phyloP scores from a whole-genome alignment of 2,797 vertebrate species.

The Sus cebifrons region DNA sequence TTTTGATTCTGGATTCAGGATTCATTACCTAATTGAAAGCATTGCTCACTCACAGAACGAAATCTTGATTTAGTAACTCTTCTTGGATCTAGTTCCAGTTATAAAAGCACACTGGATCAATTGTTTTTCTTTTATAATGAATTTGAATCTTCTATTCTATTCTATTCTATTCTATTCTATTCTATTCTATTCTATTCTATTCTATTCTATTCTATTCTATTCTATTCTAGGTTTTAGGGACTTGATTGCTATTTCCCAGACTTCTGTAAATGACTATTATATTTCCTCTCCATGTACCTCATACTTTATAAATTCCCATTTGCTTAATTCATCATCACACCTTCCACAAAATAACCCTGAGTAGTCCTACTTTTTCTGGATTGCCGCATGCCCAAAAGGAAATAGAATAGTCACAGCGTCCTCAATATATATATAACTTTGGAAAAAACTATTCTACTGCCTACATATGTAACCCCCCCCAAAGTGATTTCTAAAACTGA shows the following conservation, averaged over 20 bases:
- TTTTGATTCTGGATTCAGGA: neutral
- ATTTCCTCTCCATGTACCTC: neutral
- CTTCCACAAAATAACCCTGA: neutral
- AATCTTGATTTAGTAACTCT: neutral
- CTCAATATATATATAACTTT: neutral
- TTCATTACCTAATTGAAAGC: neutral
- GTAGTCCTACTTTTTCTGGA: neutral
- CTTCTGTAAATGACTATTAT: neutral
- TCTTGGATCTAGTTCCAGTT: neutral
- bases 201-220: too few relatives aligned
- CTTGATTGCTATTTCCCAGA: neutral
- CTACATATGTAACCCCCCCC: neutral
- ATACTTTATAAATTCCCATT: neutral
- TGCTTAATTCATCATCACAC: neutral
- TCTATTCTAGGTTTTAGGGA: neutral
- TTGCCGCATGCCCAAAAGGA: neutral
- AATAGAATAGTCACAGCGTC: neutral
- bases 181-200: too few relatives aligned
- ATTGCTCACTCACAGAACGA: neutral
- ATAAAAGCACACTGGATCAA: neutral
- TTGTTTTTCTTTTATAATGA: neutral
- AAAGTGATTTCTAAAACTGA: conserved; percentile 15
- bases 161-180: too few relatives aligned
- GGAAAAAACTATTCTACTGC: neutral
- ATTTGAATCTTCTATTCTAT: neutral